Evolutionary conservation across 2,888 invertebrate species (phyloP), one percentile per base, ranked within the genome.

Genomic region (Pristionchus exspectatus): DNA sequence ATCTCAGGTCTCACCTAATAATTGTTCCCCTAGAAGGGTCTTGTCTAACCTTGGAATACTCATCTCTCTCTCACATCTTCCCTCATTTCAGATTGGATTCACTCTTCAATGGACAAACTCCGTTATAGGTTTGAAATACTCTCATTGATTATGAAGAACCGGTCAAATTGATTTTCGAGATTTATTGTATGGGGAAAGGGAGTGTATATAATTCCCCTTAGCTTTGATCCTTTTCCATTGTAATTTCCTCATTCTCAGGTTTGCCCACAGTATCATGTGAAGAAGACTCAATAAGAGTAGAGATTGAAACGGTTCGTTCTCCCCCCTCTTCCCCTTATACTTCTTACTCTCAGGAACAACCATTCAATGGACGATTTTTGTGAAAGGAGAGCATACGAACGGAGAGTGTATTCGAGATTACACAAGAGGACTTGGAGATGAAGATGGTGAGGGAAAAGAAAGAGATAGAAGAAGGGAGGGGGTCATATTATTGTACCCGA

Each of bases 351-450:
- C 81, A 88, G 77, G 63, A 30, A 9, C 63, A 63, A 38, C 87
- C 86, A 9, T 90, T 87, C 87, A 56, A 87, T 54, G 90, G 90
- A 72, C 56, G 77, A 16, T 56, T 90, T 90, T 66, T 69, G 90
- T 90, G 63, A 90, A 90, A 54, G 90, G 90, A n/a, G 88, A 90
- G 50, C 87, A 90, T 63, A 63, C 54, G 38, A 87, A 88, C n/a
- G 33, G 87, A 56, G 88, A 88, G 24, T 90, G 90, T 54, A 72
- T 83, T 21, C 66, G 72, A 56, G 72, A 90, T 66, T 89, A 69
- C 50, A 38, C 89, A 4, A 72, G 50, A 27, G 83, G 69, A 88
- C 16, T 56, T 16, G 30, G 56, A 30, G 33, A 30, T 56, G 84
- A 56, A 12, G 84, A 84, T 77, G 77, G 77, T 77, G 77, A 77